These are phyloP conservation scores for Illadopsis cleaveri DNA, from an alignment of 2,113 vertebrate species.

Conservation along the genomic window DNA sequence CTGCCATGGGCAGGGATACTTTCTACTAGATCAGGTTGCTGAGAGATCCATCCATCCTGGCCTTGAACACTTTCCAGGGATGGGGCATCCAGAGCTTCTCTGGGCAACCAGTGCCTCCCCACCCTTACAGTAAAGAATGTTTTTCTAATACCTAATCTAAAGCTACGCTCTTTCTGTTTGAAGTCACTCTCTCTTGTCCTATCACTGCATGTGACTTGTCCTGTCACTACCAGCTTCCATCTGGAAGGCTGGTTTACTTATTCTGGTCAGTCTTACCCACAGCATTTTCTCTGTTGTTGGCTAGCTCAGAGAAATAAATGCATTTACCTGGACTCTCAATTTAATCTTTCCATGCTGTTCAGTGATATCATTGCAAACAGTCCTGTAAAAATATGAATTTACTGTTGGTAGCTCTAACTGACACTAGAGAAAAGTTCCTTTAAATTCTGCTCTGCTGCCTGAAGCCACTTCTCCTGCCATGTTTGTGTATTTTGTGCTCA, in stretches of 20 bases:
- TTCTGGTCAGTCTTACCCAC: background rate
- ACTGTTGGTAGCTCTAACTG: background rate
- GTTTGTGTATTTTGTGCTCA: background rate
- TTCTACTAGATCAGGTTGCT: background rate
- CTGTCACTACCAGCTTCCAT: background rate
- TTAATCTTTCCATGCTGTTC: background rate
- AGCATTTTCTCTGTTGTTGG: background rate
- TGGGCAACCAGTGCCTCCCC: background rate
- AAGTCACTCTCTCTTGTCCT: background rate
- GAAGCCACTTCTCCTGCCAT: background rate
- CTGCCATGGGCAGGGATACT: background rate
- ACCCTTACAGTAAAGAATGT: background rate
- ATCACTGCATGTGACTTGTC: background rate
- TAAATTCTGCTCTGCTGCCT: background rate
- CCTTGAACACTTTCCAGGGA: background rate
- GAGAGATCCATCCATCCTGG: background rate
- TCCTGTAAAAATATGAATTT: background rate
- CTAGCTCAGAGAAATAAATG: background rate
- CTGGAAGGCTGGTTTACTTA: background rate
- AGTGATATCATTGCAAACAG: background rate
- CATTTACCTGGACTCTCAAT: background rate
- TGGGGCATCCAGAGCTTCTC: background rate
- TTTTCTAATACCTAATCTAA: background rate
- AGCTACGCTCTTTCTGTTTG: fast-evolving
- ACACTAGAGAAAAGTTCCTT: background rate